Conservation (phyloP, 2,888 invertebrate genomes). For the Orchesella flavescens region DNA sequence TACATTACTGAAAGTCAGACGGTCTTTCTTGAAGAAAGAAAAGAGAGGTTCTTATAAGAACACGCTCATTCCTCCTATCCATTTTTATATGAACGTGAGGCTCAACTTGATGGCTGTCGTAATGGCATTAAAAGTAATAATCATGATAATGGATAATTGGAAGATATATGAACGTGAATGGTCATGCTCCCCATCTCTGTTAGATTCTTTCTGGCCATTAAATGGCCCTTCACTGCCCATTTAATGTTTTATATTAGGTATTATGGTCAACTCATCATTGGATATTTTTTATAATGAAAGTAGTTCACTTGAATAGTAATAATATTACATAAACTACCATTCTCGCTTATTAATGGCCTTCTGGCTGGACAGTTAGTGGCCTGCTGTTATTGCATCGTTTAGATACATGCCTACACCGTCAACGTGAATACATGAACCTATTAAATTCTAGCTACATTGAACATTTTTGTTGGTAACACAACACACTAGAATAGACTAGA, state of each 20-base stretch:
- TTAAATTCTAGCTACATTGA: neutral
- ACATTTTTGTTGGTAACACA: neutral
- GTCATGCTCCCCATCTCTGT: slow-evolving; percentile 23
- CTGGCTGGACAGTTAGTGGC: slow-evolving; percentile 46
- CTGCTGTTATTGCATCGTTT: slow-evolving; percentile 46
- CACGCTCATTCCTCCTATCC: neutral
- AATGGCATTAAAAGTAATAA: slow-evolving; percentile 57
- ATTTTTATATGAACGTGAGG: neutral
- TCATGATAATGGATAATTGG: slow-evolving; percentile 61
- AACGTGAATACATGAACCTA: neutral
- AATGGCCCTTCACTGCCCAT: slow-evolving; percentile 59
- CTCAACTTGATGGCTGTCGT: slow-evolving; percentile 45
- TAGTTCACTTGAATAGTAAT: slow-evolving; percentile 24
- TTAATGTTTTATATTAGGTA: slow-evolving; percentile 55
- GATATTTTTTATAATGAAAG: slow-evolving; percentile 12
- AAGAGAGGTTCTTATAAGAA: neutral
- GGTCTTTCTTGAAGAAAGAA: no score
- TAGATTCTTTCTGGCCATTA: slow-evolving; percentile 49
- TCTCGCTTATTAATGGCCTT: slow-evolving; percentile 55
- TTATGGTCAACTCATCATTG: slow-evolving; percentile 49
- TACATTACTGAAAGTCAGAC: no score
- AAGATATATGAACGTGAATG: slow-evolving; percentile 48
- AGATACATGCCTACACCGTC: neutral
- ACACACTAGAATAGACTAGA: no score
- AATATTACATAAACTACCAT: slow-evolving; percentile 50